Percentiles rank a stretch among this genome's conserved stretches.
Conservation (phyloP, 1,140 invertebrate species). For the Ceratitis capitata region DNA sequence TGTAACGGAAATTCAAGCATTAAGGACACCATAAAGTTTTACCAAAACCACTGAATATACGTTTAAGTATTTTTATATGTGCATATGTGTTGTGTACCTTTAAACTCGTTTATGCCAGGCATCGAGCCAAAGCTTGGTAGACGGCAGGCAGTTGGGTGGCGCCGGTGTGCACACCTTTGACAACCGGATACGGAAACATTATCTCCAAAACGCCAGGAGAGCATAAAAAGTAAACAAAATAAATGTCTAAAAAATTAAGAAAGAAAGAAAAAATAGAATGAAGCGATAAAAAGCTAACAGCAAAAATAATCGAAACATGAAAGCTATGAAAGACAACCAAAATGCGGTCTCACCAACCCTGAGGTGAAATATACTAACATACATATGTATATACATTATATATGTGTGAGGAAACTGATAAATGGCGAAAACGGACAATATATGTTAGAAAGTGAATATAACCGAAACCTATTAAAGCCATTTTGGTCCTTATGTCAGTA, state of each 20-base stretch:
- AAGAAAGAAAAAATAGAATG: background rate
- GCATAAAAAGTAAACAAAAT: background rate
- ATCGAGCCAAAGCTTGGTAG: background rate
- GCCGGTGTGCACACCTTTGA: slow-evolving; percentile 41
- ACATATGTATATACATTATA: background rate
- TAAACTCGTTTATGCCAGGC: background rate
- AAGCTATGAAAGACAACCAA: background rate
- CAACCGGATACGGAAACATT: slow-evolving; percentile 45
- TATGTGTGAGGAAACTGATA: slow-evolving; percentile 14
- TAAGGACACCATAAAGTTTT: slow-evolving; percentile 40
- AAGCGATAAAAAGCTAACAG: slow-evolving; percentile 14
- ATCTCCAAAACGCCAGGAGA: slow-evolving; percentile 42
- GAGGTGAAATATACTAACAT: background rate
- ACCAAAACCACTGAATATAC: background rate
- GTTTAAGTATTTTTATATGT: background rate
- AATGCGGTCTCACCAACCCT: background rate
- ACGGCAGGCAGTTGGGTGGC: background rate
- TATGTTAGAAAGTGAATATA: slow-evolving; percentile 7
- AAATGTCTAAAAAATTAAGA: background rate
- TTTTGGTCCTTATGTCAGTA: background rate
- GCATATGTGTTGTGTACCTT: background rate
- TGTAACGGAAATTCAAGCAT: slow-evolving; percentile 44
- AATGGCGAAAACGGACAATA: background rate
- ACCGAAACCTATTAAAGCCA: background rate
- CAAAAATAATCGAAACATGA: background rate